Conservation (phyloP, 2,888 invertebrate genomes). For the Machimus rusticus region DNA sequence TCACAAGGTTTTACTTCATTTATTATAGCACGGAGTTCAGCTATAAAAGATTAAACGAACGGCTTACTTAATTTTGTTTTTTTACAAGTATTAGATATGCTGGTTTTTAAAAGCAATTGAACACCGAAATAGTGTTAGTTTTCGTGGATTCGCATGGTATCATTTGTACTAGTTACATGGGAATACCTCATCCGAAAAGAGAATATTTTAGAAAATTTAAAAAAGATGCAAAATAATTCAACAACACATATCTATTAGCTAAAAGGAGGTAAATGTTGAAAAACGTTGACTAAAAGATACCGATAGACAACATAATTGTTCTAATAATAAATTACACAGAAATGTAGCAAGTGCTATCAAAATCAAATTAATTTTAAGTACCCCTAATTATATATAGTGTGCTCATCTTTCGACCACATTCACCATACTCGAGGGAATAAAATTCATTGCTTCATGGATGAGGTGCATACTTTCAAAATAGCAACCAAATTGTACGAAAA, state of each 20-base stretch:
- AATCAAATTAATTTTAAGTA: neutral
- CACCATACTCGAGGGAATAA: neutral
- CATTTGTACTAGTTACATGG: no score
- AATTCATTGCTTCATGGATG: neutral
- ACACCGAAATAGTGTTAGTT: no score
- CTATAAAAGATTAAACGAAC: no score
- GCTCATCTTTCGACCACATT: neutral
- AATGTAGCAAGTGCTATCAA: neutral
- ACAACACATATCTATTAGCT: neutral
- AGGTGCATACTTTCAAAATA: neutral
- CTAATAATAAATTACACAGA: neutral
- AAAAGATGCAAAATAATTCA: neutral
- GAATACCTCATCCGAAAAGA: neutral
- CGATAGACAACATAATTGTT: neutral
- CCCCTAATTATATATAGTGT: neutral
- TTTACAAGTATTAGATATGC: no score
- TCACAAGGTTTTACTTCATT: neutral
- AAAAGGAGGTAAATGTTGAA: neutral
- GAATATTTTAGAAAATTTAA: neutral
- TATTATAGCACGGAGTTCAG: neutral
- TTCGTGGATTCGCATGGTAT: no score
- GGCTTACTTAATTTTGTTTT: no score
- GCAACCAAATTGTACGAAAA: neutral
- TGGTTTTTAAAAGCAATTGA: no score
- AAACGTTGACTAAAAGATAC: neutral